Evolutionary conservation across 2,797 vertebrate species (phyloP).

Genomic region (Decapterus maruadsi): DNA sequence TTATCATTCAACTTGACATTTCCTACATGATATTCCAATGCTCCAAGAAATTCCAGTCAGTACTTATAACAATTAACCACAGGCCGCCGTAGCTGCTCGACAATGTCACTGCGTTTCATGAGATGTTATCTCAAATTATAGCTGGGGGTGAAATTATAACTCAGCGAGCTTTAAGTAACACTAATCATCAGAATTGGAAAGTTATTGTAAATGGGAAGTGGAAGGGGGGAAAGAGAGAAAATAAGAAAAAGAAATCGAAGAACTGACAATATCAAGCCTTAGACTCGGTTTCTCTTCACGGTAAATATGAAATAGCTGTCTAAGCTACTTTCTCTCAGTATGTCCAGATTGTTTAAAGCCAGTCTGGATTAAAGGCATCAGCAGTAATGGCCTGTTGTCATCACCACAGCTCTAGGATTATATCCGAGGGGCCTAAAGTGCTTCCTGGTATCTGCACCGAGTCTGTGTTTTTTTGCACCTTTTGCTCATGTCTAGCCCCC

Average conservation of each 20-base stretch:
- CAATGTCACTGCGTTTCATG: constrained; percentile 27
- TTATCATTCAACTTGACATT: constrained; percentile 57
- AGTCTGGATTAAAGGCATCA: constrained; percentile 74
- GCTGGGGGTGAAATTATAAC: constrained; percentile 27
- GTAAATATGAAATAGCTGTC: constrained; percentile 18
- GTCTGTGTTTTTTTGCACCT: constrained; percentile 53
- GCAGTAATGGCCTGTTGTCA: constrained; percentile 69
- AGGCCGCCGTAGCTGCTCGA: constrained; percentile 32
- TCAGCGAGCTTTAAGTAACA: constrained; percentile 16
- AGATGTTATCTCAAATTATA: constrained; percentile 45
- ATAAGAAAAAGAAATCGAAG: constrained; percentile 4
- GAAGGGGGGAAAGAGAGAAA: no score
- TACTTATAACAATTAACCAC: constrained; percentile 23
- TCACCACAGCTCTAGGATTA: constrained; percentile 70
- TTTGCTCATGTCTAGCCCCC: constrained; percentile 23
- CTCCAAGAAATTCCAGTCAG: constrained; percentile 42
- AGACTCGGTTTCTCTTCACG: constrained; percentile 6
- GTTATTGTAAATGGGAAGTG: constrained; percentile 17
- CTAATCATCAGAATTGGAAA: constrained; percentile 33
- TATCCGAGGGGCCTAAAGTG: constrained; percentile 53
- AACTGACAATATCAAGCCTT: constrained; percentile 8
- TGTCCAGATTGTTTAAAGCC: constrained; percentile 71
- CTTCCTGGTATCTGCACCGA: constrained; percentile 52
- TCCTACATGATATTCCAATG: constrained; percentile 38
- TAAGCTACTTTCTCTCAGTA: constrained; percentile 50